Evolutionary conservation across 2,113 vertebrate genomes (phyloP).

Genomic region (Corythaixoides concolor): DNA sequence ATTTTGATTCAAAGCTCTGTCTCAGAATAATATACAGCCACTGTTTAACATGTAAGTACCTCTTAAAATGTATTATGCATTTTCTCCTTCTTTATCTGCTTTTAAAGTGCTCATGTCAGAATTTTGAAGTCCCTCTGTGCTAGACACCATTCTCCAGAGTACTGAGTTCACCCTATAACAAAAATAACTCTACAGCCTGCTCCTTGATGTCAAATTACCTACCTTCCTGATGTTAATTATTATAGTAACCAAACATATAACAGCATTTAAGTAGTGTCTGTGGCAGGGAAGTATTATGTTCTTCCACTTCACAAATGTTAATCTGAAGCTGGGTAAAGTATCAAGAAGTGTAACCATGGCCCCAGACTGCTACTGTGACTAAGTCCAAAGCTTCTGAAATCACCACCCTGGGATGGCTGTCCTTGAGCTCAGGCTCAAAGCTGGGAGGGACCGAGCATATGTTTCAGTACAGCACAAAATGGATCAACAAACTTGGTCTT

Average conservation of each 20-base stretch:
- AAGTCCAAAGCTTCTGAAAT: neutral
- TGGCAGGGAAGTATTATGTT: neutral
- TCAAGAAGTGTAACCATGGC: neutral
- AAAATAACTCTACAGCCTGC: neutral
- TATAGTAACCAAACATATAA: neutral
- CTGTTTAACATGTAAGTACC: neutral
- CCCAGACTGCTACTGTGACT: neutral
- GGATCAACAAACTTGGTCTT: neutral
- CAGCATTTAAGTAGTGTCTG: neutral
- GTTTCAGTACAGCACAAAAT: neutral
- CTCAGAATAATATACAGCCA: neutral
- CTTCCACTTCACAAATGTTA: neutral
- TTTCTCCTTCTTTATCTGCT: neutral
- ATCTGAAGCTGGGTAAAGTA: neutral
- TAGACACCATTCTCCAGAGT: neutral
- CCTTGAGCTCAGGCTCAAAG: neutral
- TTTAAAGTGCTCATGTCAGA: neutral
- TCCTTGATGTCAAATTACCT: neutral
- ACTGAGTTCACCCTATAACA: neutral
- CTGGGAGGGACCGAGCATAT: rapidly evolving
- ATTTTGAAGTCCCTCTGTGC: neutral
- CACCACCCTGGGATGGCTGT: neutral
- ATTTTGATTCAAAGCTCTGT: neutral
- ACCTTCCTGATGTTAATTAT: neutral
- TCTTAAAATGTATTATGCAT: neutral